Base-by-base conservation (phyloP, 2,888 invertebrate species). In the Eulithis testata region DNA sequence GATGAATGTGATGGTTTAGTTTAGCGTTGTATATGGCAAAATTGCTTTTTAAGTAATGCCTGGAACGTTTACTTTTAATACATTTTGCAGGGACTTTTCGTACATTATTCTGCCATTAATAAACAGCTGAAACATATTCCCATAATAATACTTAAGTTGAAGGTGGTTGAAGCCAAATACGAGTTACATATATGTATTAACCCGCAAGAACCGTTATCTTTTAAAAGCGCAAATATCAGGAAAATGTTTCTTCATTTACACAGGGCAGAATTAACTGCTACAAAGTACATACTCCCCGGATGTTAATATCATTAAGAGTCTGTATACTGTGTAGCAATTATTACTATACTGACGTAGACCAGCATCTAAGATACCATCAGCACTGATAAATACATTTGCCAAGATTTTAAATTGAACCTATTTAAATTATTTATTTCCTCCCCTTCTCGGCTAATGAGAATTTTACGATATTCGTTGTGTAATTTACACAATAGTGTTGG, bases 331-430 rank as follows among this genome's bases (percentile, higher is more conserved):
- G 27, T 51, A 60, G 56, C 36, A 57, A 57, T 57, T 47, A 51
- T 40, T 51, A 27, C 52, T 52, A 60, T 31, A 51, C 57, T 60
- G 49, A 21, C 52, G 51, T 55, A 56, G 53, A 57, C 57, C 40
- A 47, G 51, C 58, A 60, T 56, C 44, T 61, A 31, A 66, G 65
- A 74, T 73, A 31, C 53, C 69, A 72, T 73, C 72, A 47, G 2
- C 8, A 8, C 37, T 70, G 72, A 75, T 67, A 68, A 70, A 73
- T 72, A 68, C 49, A 68, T 65, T 69, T 66, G 51, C 54, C 11
- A 70, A 53, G 50, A 55, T 69, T 75, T 73, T 71, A 73, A 71
- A 75, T 70, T 58, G 65, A 68, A 63, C 55, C 68, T 63, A 73
- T 73, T 72, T 60, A 62, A 65, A 68, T 69, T 62, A 69, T 70